A percentile compares a stretch with the other conserved stretches of the same genome.
Conservation (phyloP, 2,888 invertebrate genomes). For the Drosophila pseudotakahashii region DNA sequence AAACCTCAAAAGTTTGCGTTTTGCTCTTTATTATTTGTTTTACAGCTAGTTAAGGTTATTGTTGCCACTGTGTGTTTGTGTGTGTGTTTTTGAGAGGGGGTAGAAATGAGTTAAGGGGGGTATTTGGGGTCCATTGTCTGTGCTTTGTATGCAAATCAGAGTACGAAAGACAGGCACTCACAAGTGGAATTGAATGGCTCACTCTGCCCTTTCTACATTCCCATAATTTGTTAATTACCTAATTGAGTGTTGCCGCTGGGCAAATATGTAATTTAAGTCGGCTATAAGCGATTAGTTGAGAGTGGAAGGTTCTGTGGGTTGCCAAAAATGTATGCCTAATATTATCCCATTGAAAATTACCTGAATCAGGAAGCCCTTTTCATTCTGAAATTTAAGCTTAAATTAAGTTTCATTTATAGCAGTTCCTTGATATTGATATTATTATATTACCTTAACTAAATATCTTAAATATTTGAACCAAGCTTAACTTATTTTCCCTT, state of each 20-base stretch:
- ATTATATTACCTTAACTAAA: too few relatives aligned
- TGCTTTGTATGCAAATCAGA: constrained; percentile 61
- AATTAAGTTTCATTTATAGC: too few relatives aligned
- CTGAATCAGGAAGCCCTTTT: too few relatives aligned
- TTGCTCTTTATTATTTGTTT: constrained; percentile 74
- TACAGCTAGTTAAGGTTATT: constrained; percentile 76
- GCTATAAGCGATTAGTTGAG: constrained; percentile 6
- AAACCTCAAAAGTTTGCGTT: constrained; percentile 76
- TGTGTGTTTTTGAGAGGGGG: constrained; percentile 17
- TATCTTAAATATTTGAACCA: too few relatives aligned
- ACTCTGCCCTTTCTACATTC: constrained; percentile 20
- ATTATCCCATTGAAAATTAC: too few relatives aligned
- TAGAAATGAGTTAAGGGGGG: constrained; percentile 8
- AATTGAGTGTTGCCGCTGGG: constrained; percentile 67
- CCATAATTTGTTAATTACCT: constrained; percentile 71
- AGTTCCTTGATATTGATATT: too few relatives aligned
- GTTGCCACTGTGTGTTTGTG: constrained; percentile 67
- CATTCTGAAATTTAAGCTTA: too few relatives aligned
- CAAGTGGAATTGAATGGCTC: constrained; percentile 34
- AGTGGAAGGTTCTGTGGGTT: not conserved
- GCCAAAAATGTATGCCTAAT: not conserved
- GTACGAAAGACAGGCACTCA: constrained; percentile 25
- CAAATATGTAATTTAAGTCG: constrained; percentile 43
- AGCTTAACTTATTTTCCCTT: too few relatives aligned
- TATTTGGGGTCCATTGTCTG: constrained; percentile 40